phyloP scores from a whole-genome alignment of 1,140 invertebrate genomes.

The Aphidius gifuensis region DNA sequence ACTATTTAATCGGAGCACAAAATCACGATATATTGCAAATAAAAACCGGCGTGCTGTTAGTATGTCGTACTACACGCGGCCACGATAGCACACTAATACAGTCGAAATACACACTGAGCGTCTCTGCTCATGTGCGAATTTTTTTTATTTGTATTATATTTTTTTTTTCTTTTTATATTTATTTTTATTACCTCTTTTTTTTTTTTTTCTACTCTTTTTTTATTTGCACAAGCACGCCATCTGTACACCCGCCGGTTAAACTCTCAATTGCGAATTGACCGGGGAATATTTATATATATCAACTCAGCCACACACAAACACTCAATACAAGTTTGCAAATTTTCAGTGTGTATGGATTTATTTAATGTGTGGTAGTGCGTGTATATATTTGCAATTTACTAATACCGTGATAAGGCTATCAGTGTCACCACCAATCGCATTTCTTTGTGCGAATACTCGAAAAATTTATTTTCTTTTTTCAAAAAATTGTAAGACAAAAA shows the following conservation, averaged over 20 bases:
- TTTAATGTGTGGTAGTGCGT: not conserved
- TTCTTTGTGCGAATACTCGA: not conserved
- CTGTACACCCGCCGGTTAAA: slow-evolving; percentile 18
- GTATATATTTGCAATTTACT: not conserved
- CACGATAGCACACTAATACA: slow-evolving; percentile 11
- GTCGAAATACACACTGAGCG: not conserved
- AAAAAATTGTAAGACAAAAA: too few relatives aligned
- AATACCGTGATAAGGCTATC: too few relatives aligned
- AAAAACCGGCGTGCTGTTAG: not conserved
- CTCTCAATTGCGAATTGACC: slow-evolving; percentile 18
- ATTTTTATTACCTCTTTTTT: slow-evolving; percentile 9
- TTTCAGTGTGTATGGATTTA: not conserved
- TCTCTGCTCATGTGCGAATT: slow-evolving; percentile 16
- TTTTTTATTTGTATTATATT: slow-evolving; percentile 1
- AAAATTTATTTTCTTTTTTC: not conserved
- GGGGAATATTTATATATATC: not conserved
- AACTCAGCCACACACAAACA: too few relatives aligned
- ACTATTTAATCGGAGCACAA: too few relatives aligned
- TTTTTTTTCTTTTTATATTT: not conserved
- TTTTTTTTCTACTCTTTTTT: not conserved
- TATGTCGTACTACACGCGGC: slow-evolving; percentile 11
- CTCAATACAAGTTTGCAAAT: too few relatives aligned
- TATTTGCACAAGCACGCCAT: slow-evolving; percentile 21
- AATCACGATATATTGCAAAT: not conserved
- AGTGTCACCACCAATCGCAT: not conserved